Conservation (phyloP, 2,797 vertebrate genomes). For the Naso thynnoides region DNA sequence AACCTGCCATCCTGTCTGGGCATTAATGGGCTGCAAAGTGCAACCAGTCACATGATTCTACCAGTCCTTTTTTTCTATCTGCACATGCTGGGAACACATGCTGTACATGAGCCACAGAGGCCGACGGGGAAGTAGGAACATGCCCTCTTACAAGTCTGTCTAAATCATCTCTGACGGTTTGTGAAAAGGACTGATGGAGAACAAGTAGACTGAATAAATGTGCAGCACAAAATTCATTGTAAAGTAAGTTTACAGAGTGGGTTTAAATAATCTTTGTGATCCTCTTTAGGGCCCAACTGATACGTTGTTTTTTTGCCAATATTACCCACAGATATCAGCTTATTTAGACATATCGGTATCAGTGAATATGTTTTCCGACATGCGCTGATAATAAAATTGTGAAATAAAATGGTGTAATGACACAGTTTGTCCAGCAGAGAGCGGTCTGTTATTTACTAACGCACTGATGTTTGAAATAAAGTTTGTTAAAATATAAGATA, state of each 20-base stretch:
- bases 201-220: slow-evolving; percentile 14
- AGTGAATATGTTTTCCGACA: too few species aligned
- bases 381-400: too few species aligned
- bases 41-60: slow-evolving; percentile 9
- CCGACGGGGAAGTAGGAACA: slow-evolving; percentile 44
- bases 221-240: slow-evolving; percentile 18
- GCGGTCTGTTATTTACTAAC: too few species aligned
- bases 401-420: too few species aligned
- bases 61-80: slow-evolving; percentile 13
- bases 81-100: slow-evolving; percentile 78
- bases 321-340: too few species aligned
- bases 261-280: too few species aligned
- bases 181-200: slow-evolving; percentile 18
- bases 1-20: slow-evolving; percentile 25
- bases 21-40: slow-evolving; percentile 22
- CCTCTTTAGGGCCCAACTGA: too few species aligned
- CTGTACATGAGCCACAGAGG: slow-evolving; percentile 42
- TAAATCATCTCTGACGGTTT: not conserved
- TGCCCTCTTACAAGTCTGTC: slow-evolving; percentile 45
- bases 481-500: too few species aligned
- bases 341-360: too few species aligned
- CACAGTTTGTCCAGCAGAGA: too few species aligned
- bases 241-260: not conserved
- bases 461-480: too few species aligned
- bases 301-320: too few species aligned